Conservation (phyloP, 2,113 vertebrate genomes). For the Urocolius indicus region DNA sequence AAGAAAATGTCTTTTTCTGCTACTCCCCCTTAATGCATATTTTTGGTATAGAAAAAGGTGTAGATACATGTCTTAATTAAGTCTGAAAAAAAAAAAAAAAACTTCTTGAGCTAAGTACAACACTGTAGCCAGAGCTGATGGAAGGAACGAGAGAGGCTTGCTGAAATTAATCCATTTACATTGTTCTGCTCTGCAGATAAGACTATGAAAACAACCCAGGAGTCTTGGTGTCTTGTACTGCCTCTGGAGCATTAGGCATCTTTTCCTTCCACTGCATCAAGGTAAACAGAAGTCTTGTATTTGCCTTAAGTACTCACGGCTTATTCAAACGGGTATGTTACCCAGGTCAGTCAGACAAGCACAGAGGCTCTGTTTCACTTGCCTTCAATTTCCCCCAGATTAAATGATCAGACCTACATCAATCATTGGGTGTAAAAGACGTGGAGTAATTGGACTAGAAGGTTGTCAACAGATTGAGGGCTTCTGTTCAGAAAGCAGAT, state of each 20-base stretch:
- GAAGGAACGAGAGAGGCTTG: not conserved
- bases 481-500: conserved; percentile 41
- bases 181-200: not conserved
- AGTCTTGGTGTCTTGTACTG: not conserved
- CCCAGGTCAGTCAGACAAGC: not conserved
- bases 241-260: not conserved
- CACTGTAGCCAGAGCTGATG: not conserved
- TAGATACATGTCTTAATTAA: not conserved
- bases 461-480: not conserved
- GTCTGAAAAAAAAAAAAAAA: not conserved
- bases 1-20: not conserved
- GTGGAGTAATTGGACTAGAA: not conserved
- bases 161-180: not conserved
- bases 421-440: not conserved
- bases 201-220: not conserved
- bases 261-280: not conserved
- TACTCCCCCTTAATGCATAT: not conserved
- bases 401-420: not conserved
- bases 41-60: not conserved
- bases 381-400: not conserved
- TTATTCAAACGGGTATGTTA: not conserved
- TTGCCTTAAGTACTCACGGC: not conserved
- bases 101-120: not conserved
- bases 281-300: not conserved
- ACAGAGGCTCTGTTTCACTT: not conserved